Base-by-base conservation (phyloP, 1,140 invertebrate species). In the Diorhabda elongata region DNA sequence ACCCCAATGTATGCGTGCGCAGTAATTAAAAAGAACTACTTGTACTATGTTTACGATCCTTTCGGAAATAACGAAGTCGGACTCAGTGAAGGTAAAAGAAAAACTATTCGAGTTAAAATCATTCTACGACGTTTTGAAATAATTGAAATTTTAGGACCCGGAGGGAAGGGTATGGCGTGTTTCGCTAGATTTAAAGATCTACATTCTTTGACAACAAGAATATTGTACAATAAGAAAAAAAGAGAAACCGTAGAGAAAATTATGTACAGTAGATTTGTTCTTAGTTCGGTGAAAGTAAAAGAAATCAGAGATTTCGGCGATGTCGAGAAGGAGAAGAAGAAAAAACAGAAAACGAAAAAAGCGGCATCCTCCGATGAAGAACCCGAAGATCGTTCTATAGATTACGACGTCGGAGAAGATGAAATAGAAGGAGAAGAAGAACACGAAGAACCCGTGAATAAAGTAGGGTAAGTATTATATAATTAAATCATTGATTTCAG, bases 41-140 rank as follows among this genome's bases (percentile, higher is more conserved):
- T 86, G 0, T 85, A 80, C 67, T 86, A 86, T 71, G 71, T 86
- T 43, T 85, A 78, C 63, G 84, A 85, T 63, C 81, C 76, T 4
- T 84, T 82, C 70, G 72, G 80, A 2, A 83, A 81, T 63, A 85
- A 82, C 67, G 75, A 82, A 3, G 81, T 86, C 73, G 85, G 85
- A 3, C 71, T 85, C 8, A 81, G 83, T 66, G 79, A 83, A 56
- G 76, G 64, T 57, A 3, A 57, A 8, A 6, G 4, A 44, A 63
- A 42, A 7, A 8, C 2, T 42, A 7, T 8, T 61, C 42, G 3
- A 59, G 5, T 61, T 2, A 42, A 43, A 3, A 61, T 5, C 4
- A 8, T 5, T 6, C 0, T 5, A 42, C 26, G 26, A 41, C 5
- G 5, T 59, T 5, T 9, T 26, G 26, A 26, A 26, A 26, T 26